These are phyloP conservation scores for Aeoliscus strigatus DNA, from an alignment of 2,797 vertebrate genomes.

Conservation along the genomic window DNA sequence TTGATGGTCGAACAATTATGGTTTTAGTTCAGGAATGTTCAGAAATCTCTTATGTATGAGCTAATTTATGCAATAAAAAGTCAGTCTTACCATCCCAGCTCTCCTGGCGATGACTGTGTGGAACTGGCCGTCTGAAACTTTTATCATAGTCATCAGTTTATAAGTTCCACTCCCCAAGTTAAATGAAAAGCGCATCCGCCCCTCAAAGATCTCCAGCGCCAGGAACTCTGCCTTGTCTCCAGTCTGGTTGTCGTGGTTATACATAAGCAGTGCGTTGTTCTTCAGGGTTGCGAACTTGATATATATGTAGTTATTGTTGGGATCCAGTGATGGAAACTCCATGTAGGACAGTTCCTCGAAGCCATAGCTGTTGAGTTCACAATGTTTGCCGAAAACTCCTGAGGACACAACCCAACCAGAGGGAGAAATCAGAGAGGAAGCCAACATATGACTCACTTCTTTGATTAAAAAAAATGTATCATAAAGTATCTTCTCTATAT, in stretches of 20 bases:
- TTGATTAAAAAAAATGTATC: constrained; percentile 41
- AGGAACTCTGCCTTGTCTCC: constrained; percentile 93
- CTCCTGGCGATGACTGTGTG: constrained; percentile 95
- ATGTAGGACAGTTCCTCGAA: constrained; percentile 97
- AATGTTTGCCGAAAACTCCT: constrained; percentile 98
- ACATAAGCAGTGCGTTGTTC: constrained; percentile 86
- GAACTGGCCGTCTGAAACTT: constrained; percentile 92
- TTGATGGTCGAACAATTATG: not conserved
- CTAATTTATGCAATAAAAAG: constrained; percentile 7
- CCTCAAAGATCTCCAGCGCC: constrained; percentile 88
- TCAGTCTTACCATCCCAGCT: constrained; percentile 88
- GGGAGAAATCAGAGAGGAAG: constrained; percentile 39
- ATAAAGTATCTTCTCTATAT: no score
- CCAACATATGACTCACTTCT: constrained; percentile 41
- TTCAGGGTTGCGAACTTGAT: constrained; percentile 95
- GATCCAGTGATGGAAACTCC: constrained; percentile 97
- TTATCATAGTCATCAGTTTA: constrained; percentile 88
- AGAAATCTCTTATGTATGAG: constrained; percentile 6
- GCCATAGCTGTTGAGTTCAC: constrained; percentile 95
- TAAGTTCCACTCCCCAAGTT: constrained; percentile 92
- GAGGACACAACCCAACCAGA: constrained; percentile 44
- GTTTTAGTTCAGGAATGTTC: no score
- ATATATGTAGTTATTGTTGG: constrained; percentile 98
- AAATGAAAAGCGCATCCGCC: constrained; percentile 88
- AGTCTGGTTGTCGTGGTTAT: constrained; percentile 97